Base-by-base conservation (phyloP, 1,140 invertebrate genomes). In the Zaprionus kolodkinae region DNA sequence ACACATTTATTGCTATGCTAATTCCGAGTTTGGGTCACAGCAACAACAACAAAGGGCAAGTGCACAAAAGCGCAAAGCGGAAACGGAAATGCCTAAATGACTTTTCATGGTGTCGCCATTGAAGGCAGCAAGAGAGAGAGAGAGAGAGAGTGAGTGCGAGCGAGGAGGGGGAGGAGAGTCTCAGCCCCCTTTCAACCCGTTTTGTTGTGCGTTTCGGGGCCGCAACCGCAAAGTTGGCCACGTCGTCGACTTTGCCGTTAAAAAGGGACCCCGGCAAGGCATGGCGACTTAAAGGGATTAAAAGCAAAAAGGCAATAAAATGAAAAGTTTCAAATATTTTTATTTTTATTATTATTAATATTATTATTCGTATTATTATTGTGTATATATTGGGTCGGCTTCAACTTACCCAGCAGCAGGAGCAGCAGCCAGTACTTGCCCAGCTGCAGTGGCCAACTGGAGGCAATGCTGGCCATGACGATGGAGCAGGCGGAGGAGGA, bases 1-100 rank as follows among this genome's bases (percentile, higher is more conserved):
- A 62, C 63, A 81, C 79, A 86, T 85, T 86, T 86, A 85, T 78
- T 81, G 82, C 82, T 81, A 85, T 86, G 81, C 82, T 86, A 85
- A 84, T 84, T 83, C 70, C 35, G 69, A 71, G 69, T 85, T 85
- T 68, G 78, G 81, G 81, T 85, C 81, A 81, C 52, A 54, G 74
- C 63, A 69, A 30, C 33, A 38, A 50, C 25, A 61, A 75, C 64
- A 59, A 72, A 54, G 71, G 84, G 63, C 67, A 78, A 87, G 78
- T 87, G 84, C 85, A 87, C 80, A 87, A 88, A 84, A 82, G 85
- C 85, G 75, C 59, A 79, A 52, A 76, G 60, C 85, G 85, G 85
- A 89, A 89, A 76, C 85, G 85, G 85, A 89, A 89, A 85, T 85
- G 86, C 85, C 85, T 89, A 89, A 89, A 89, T 85, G 85, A 85